Evolutionary conservation across 2,888 invertebrate species (phyloP).

Genomic region (Branchipolynoe longqiensis): DNA sequence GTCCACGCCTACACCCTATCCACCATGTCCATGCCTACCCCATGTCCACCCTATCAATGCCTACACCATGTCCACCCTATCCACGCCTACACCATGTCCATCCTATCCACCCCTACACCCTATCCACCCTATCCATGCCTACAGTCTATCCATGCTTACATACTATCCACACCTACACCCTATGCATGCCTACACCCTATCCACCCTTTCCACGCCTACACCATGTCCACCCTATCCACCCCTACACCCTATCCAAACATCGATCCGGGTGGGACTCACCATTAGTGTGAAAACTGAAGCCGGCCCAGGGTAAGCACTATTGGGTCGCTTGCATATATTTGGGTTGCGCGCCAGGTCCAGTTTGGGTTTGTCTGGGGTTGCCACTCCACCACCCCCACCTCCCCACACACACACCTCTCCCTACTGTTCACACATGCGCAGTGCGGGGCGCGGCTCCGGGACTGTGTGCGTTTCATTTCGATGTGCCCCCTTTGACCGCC

Average conservation of each 20-base stretch:
- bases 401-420: neutral
- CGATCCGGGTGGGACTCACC: neutral
- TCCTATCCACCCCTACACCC: no score
- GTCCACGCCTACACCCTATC: no score
- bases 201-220: neutral
- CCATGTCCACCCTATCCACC: no score
- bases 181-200: neutral
- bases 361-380: neutral
- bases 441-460: neutral
- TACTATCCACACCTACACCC: no score
- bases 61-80: neutral
- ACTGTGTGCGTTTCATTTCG: constrained; percentile 56
- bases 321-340: neutral
- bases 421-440: constrained; percentile 25
- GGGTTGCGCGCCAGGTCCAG: neutral
- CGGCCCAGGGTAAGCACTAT: neutral
- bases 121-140: no score
- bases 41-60: no score
- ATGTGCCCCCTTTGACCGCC: constrained; percentile 22
- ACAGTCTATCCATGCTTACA: no score
- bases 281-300: constrained; percentile 33
- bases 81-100: neutral
- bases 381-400: neutral
- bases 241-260: no score
- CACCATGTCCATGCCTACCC: no score